A percentile compares a stretch with the other conserved stretches of the same genome.
phyloP scores from a whole-genome alignment of 2,888 invertebrate genomes.

The Allygus modestus region DNA sequence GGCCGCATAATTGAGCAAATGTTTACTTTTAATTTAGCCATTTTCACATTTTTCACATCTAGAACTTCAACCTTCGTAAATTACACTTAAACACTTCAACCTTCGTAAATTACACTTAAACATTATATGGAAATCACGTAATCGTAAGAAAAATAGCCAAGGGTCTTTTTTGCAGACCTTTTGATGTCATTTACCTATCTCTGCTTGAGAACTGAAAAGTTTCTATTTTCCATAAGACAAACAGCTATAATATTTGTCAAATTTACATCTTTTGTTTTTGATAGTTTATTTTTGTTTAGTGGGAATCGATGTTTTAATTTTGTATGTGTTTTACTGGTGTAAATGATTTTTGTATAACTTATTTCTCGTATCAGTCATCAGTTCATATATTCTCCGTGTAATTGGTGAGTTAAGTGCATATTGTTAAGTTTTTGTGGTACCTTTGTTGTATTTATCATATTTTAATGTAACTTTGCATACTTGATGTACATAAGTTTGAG shows the following conservation, averaged over 20 bases:
- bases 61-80: no score
- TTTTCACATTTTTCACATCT: no score
- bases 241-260: not conserved
- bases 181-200: not conserved
- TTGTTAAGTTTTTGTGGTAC: not conserved
- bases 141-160: not conserved
- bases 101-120: not conserved
- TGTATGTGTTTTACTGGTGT: not conserved
- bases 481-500: no score
- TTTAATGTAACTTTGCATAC: no score
- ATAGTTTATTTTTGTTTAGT: not conserved
- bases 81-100: no score
- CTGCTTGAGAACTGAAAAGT: not conserved
- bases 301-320: not conserved
- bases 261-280: not conserved
- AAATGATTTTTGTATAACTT: not conserved
- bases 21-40: no score
- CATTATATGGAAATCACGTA: not conserved
- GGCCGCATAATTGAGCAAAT: no score
- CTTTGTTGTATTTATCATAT: not conserved
- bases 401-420: not conserved
- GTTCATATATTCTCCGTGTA: not conserved
- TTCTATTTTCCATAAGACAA: not conserved
- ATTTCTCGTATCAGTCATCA: not conserved
- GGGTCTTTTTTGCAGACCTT: constrained; percentile 31